These are phyloP conservation scores for Eidolon helvum DNA, from an alignment of 2,113 vertebrate species.

Conservation along the genomic window DNA sequence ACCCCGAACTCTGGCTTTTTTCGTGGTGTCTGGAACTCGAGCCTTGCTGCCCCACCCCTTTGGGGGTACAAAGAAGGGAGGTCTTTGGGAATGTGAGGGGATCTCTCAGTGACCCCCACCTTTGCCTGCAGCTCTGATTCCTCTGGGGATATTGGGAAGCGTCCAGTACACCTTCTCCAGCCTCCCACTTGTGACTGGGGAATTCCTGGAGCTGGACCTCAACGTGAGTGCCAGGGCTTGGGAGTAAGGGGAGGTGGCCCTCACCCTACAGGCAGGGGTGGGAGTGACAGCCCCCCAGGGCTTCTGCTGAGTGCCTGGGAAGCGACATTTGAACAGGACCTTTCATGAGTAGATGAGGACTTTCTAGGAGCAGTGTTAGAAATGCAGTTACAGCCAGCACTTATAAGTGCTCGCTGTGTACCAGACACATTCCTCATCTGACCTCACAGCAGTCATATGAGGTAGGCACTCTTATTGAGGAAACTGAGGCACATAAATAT, in stretches of 20 bases:
- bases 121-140: slow-evolving; percentile 74
- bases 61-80: background rate
- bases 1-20: background rate
- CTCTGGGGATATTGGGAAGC: slow-evolving; percentile 78
- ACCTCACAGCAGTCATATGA: background rate
- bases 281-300: rapidly evolving
- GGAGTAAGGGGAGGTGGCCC: background rate
- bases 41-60: rapidly evolving
- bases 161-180: slow-evolving; percentile 77
- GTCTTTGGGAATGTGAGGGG: background rate
- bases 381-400: background rate
- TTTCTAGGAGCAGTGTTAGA: background rate
- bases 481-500: background rate
- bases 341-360: background rate
- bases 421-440: too few species aligned
- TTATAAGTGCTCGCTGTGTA: background rate
- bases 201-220: slow-evolving; percentile 77
- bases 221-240: slow-evolving; percentile 56
- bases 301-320: background rate
- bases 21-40: background rate
- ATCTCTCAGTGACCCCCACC: background rate
- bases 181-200: slow-evolving; percentile 72
- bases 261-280: too few species aligned
- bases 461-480: background rate
- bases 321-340: background rate